Base-by-base conservation (phyloP, 2,888 invertebrate genomes). In the Stenurella melanura region DNA sequence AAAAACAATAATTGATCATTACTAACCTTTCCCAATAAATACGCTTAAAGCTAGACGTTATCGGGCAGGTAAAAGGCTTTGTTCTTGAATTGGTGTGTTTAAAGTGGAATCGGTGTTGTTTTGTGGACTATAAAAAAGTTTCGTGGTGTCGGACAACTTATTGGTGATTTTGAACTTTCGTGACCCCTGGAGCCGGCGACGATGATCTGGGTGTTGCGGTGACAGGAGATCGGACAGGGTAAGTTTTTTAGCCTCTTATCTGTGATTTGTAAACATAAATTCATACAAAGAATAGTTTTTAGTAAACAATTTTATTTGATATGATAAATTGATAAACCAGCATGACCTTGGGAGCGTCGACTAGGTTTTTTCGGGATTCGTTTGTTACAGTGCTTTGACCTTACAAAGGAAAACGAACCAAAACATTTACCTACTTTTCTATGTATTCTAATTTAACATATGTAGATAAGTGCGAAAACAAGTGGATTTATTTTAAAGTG, bases 11-110 rank as follows among this genome's bases (percentile, higher is more conserved):
- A 67, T 67, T 67, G 67, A 67, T 67, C 54, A 42, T n/a, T 21
- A 61, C 72, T 72, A 72, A 72, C 72, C 72, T 72, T 63, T 63
- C 63, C 17, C 63, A 72, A 72, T 61, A 60, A 56, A 70, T 50
- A 61, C 70, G 70, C 70, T 60, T 60, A 67, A 42, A 19, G 60
- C 21, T 30, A 15, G 57, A 38, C 42, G 18, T 19, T 19, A 60
- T 38, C 60, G 12, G 60, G 50, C 60, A 57, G 57, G 69, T 67
- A 21, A 60, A 57, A 30, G 17, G 69, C 42, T 21, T 67, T 21
- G 42, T 42, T 34, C 15, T 6, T 58, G 18, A 26, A 11, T 69
- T 12, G 38, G 11, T 10, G 18, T 60, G 38, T 42, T 18, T 17
- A 50, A 57, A 68, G 57, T 34, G 64, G 17, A 18, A 34, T 19